Conservation (phyloP, 2,888 invertebrate genomes). For the Calliopum simillimum region DNA sequence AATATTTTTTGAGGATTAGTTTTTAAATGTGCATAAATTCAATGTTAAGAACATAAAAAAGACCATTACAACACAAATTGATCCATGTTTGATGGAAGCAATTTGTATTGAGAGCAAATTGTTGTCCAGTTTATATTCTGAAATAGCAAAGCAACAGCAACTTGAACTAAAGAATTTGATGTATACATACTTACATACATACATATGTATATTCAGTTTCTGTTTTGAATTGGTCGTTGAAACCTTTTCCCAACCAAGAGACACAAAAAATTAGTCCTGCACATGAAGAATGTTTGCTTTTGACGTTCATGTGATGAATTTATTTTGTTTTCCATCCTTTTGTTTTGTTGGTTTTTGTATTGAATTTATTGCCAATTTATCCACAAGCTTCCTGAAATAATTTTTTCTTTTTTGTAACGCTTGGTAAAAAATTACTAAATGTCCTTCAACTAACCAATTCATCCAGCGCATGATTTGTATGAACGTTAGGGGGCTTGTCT, state of each 20-base stretch:
- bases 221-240: too few species aligned
- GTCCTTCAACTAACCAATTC: slow-evolving; percentile 28
- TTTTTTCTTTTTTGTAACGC: neutral
- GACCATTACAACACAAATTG: slow-evolving; percentile 19
- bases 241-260: too few species aligned
- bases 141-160: too few species aligned
- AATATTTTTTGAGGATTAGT: too few species aligned
- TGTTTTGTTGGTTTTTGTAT: slow-evolving; percentile 20
- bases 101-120: neutral
- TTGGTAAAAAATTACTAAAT: slow-evolving; percentile 10
- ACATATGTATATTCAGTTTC: too few species aligned
- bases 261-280: neutral
- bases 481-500: too few species aligned
- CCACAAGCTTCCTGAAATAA: slow-evolving; percentile 8
- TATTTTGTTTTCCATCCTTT: neutral
- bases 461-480: neutral
- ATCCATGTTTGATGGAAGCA: slow-evolving; percentile 25
- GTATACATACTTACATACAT: too few species aligned
- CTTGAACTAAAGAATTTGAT: too few species aligned
- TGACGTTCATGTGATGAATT: slow-evolving; percentile 18
- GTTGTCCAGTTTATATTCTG: neutral
- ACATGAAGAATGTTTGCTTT: slow-evolving; percentile 15
- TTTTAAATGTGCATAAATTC: too few species aligned
- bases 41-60: too few species aligned
- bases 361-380: slow-evolving; percentile 26